Base-by-base conservation (phyloP, 2,797 vertebrate genomes). In the Microhierax caerulescens region DNA sequence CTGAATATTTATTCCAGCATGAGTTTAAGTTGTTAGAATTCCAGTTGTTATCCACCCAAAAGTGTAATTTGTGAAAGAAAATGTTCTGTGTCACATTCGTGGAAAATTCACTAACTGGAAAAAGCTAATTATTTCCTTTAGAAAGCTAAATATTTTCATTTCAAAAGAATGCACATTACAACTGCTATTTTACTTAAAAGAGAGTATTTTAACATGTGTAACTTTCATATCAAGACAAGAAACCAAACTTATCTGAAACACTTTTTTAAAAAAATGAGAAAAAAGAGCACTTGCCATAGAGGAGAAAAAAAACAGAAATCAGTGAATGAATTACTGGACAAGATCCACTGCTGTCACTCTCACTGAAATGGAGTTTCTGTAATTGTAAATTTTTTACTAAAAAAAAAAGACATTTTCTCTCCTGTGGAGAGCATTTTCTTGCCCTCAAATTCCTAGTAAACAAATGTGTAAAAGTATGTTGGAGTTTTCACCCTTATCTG, bases 71-170 rank as follows among this genome's bases (percentile, higher is more conserved):
- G 17, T 43, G 47, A 69, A 75, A 86, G 28, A 63, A 92, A 45
- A 18, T 0, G 5, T 10, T 17, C 34, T 10, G 12, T 3, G 3
- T 50, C 41, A 45, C 19, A 50, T 6, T 13, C 9, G 24, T 0
- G 5, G 59, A 65, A 45, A 88, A 73, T 4, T 32, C 22, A 36
- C 12, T 7, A 45, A n/a, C 9, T 64, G 41, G 17, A 59, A 82
- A 87, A 84, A 78, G 9, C 1, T 28, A 41, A 8, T n/a, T 36
- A 23, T 4, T 87, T 48, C 13, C 12, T 65, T 36, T 30, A 30
- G 69, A 87, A 89, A 88, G 61, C 5, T 28, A 32, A 68, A 4
- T 51, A 57, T 22, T 84, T 56, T 34, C 7, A 85, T 57, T 65
- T 90, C 32, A 41, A 57, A 60, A 67, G 4, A 8, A 54, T 13